Evolutionary conservation across 1,140 invertebrate genomes (phyloP).

Genomic region (Drosophila tsacasi): DNA sequence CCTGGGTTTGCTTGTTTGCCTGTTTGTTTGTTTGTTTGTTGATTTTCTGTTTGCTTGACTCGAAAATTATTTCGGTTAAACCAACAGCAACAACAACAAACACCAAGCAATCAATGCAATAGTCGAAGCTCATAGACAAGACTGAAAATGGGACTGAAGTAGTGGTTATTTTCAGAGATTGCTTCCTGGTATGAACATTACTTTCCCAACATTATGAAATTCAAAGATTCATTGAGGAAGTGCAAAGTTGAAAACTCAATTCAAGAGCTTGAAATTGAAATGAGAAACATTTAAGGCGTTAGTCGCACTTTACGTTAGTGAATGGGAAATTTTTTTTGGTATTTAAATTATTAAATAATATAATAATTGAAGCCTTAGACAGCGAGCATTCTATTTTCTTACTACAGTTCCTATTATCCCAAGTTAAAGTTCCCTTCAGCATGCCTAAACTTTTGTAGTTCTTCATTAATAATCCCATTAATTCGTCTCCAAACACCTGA

Average conservation of each 20-base stretch:
- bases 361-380: background rate
- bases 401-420: too few relatives aligned
- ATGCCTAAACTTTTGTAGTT: background rate
- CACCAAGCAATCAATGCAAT: conserved; percentile 43
- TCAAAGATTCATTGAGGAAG: conserved; percentile 13
- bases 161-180: conserved; percentile 20
- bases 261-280: conserved; percentile 3
- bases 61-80: conserved; percentile 66
- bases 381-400: too few relatives aligned
- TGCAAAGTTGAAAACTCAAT: conserved; percentile 5
- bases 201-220: conserved; percentile 28
- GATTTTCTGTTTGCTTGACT: conserved; percentile 59
- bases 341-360: too few relatives aligned
- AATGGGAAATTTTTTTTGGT: background rate
- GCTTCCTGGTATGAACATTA: conserved; percentile 20
- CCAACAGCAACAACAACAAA: conserved; percentile 32
- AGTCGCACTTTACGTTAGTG: background rate
- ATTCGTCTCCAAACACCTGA: conserved; percentile 33
- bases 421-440: background rate
- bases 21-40: conserved; percentile 47
- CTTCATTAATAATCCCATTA: conserved; percentile 21
- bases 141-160: conserved; percentile 17
- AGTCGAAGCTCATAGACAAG: conserved; percentile 28
- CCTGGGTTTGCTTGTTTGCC: conserved; percentile 23
- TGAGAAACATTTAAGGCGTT: background rate